Percentiles rank a stretch among this genome's conserved stretches.
phyloP scores from a whole-genome alignment of 92 coral and sea anemone species.

The Porites divaricata region DNA sequence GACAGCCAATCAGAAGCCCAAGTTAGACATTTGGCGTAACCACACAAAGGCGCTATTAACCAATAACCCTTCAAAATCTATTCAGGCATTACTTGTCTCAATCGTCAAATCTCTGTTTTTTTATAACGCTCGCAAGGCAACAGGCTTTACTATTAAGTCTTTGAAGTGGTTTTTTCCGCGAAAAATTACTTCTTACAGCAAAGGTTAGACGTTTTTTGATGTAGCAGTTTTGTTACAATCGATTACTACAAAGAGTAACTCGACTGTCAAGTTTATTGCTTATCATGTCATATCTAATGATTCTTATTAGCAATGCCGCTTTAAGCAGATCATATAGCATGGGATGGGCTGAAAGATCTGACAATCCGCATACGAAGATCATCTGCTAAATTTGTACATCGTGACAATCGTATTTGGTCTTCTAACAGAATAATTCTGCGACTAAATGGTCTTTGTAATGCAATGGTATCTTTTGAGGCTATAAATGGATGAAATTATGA shows the following conservation, averaged over 20 bases:
- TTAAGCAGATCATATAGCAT: slow-evolving; percentile 35
- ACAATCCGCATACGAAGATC: slow-evolving; percentile 29
- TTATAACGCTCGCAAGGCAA: neutral
- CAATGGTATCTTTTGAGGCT: neutral
- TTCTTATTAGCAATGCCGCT: slow-evolving; percentile 51
- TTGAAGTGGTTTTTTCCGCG: slow-evolving; percentile 32
- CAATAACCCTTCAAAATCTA: slow-evolving; percentile 25
- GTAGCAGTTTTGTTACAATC: slow-evolving; percentile 7
- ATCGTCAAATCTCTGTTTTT: slow-evolving; percentile 31
- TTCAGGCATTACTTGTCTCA: slow-evolving; percentile 27
- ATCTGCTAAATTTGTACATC: slow-evolving; percentile 5
- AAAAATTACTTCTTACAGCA: slow-evolving; percentile 8
- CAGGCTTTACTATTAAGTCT: neutral
- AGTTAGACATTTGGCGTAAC: slow-evolving; percentile 37
- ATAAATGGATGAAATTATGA: neutral
- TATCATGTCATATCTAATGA: slow-evolving; percentile 39
- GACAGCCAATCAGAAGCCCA: slow-evolving; percentile 59
- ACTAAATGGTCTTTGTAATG: too few relatives aligned
- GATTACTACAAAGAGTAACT: slow-evolving; percentile 24
- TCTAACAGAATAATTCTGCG: neutral
- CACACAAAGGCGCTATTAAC: slow-evolving; percentile 51
- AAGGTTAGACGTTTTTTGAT: neutral
- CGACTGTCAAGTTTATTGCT: slow-evolving; percentile 24
- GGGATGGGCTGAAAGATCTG: slow-evolving; percentile 37
- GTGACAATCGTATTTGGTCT: slow-evolving; percentile 2